phyloP scores from a whole-genome alignment of 2,888 invertebrate species.

The Pristionchus arcanus region DNA sequence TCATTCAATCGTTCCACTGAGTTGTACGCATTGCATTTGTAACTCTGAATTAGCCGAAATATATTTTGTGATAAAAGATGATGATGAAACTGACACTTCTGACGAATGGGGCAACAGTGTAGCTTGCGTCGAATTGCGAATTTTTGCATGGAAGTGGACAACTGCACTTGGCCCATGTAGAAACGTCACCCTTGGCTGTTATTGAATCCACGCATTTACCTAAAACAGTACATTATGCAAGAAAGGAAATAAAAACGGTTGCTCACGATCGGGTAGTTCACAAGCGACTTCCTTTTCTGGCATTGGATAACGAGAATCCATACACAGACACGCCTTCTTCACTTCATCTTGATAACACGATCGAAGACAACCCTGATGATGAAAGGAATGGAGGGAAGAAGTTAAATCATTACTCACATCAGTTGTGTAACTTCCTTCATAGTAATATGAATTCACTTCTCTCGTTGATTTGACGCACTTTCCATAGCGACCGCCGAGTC shows the following conservation, averaged over 20 bases:
- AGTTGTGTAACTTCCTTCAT: conserved; percentile 60
- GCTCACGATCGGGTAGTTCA: conserved; percentile 57
- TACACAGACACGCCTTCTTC: conserved; percentile 58
- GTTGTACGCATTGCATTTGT: not conserved
- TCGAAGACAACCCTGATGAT: conserved; percentile 34
- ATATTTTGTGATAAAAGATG: not conserved
- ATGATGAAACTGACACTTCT: not conserved
- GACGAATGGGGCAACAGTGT: conserved; percentile 16
- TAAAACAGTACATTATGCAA: not conserved
- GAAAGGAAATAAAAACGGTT: not conserved
- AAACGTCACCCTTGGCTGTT: conserved; percentile 59
- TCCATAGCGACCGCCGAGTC: conserved; percentile 61
- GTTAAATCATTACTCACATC: conserved; percentile 55
- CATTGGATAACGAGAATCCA: conserved; percentile 61
- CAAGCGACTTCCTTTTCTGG: conserved; percentile 52
- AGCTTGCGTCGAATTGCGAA: conserved; percentile 52
- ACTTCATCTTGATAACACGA: conserved; percentile 62
- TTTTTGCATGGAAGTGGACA: conserved; percentile 61
- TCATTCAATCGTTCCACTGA: not conserved
- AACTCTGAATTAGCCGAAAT: not conserved
- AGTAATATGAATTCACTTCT: conserved; percentile 63
- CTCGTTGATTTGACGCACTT: conserved; percentile 57
- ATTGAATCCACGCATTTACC: conserved; percentile 57
- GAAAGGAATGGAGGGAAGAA: not conserved
- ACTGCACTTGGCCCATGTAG: conserved; percentile 59